Percentiles rank a stretch among this genome's conserved stretches.
Evolutionary conservation across 2,888 invertebrate species (phyloP).

Genomic region (Thymelicus lineola): DNA sequence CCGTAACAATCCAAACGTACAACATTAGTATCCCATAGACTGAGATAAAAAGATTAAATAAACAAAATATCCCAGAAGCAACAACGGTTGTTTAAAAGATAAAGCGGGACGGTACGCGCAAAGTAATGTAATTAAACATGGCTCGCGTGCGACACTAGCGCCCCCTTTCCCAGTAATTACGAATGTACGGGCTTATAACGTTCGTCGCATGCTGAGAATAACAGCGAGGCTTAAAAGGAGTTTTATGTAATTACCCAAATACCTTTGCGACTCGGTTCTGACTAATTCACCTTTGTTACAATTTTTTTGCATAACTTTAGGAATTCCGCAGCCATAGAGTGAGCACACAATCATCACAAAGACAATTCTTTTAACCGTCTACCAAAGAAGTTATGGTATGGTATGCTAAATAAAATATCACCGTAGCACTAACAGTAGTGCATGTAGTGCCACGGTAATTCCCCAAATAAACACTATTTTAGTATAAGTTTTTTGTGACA

Average conservation of each 20-base stretch:
- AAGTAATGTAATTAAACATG: slow-evolving; percentile 37
- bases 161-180: slow-evolving; percentile 34
- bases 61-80: slow-evolving; percentile 2
- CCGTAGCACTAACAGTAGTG: too few relatives aligned
- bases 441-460: too few relatives aligned
- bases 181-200: slow-evolving; percentile 32
- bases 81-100: slow-evolving; percentile 12
- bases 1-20: too few relatives aligned
- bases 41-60: not conserved
- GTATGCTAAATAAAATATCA: too few relatives aligned
- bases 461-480: too few relatives aligned
- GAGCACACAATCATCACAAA: too few relatives aligned
- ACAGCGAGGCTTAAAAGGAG: slow-evolving; percentile 26
- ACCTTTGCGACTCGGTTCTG: slow-evolving; percentile 17
- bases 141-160: slow-evolving; percentile 36
- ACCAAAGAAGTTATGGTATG: too few relatives aligned
- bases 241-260: slow-evolving; percentile 33
- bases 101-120: slow-evolving; percentile 14
- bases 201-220: slow-evolving; percentile 35
- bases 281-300: slow-evolving; percentile 8
- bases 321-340: not conserved
- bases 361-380: too few relatives aligned
- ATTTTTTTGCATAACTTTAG: not conserved
- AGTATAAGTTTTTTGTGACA: too few relatives aligned
- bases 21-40: not conserved